Base-by-base conservation (phyloP, 1,140 invertebrate genomes). In the Battus philenor region DNA sequence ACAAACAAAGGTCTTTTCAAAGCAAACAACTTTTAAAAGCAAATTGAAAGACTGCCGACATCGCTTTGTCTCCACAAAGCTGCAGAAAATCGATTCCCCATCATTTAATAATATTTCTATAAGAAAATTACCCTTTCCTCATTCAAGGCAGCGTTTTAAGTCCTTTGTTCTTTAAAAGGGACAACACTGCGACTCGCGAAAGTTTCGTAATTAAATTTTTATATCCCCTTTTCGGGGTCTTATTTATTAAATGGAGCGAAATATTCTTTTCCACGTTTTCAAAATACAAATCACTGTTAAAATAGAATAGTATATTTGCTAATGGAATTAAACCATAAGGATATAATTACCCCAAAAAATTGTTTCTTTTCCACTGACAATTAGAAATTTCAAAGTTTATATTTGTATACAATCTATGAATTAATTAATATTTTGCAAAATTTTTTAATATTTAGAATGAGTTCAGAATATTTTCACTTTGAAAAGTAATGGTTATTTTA, bases 201-300 rank as follows among this genome's bases (percentile, higher is more conserved):
- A 52, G 77, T 78, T 71, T 67, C 50, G 50, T 75, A 78, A 81
- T 81, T 78, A 78, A 75, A 71, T 69, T 77, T 80, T 80, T 77
- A 70, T 64, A 62, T 64, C 57, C 52, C 44, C 51, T 44, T 68
- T 54, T 58, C 56, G 46, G 51, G 48, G 50, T 55, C 15, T 33
- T 4, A 29, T 60, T 47, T 57, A 46, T 53, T 64, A 58, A 66
- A 73, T 61, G 53, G 61, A 47, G 33, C 49, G 44, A 54, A 58
- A 69, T 69, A 67, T 67, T 64, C 63, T 63, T 59, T 60, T 54
- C 20, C 26, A 45, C 47, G 44, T 44, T 57, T 61, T 53, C 38
- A 38, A 30, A 30, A 22, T 33, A 27, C 22, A 24, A 47, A 43
- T 43, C 30, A 22, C 30, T 44, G 31, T 11, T 52, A 43, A 39